phyloP scores from a whole-genome alignment of 1,140 invertebrate species.

The Solenopsis fugax region DNA sequence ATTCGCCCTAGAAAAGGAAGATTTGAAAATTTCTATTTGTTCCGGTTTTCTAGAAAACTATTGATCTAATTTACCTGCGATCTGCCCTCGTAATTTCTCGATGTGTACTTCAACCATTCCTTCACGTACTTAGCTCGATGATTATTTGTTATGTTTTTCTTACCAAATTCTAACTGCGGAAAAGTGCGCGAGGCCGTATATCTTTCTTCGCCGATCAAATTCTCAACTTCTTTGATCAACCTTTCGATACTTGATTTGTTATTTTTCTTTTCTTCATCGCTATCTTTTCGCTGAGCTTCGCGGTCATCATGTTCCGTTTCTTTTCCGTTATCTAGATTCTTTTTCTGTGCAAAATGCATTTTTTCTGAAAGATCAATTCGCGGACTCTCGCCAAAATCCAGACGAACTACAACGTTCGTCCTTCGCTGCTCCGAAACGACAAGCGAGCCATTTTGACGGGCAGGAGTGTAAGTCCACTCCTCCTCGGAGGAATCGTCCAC shows the following conservation, averaged over 20 bases:
- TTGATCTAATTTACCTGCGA: conserved; percentile 76
- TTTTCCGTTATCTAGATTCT: conserved; percentile 35
- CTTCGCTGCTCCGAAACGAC: conserved; percentile 69
- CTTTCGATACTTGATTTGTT: conserved; percentile 87
- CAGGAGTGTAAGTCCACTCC: conserved; percentile 90
- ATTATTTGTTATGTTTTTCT: conserved; percentile 83
- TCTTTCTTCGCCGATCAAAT: conserved; percentile 88
- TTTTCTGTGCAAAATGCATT: conserved; percentile 34
- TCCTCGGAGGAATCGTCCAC: conserved; percentile 90
- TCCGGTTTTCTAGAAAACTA: background rate
- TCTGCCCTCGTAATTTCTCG: conserved; percentile 76
- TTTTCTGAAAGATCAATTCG: conserved; percentile 65
- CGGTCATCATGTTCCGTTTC: conserved; percentile 42
- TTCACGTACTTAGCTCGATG: conserved; percentile 90
- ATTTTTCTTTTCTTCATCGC: conserved; percentile 85
- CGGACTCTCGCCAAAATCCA: conserved; percentile 79
- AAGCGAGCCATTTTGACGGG: conserved; percentile 77
- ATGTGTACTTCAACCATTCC: conserved; percentile 89
- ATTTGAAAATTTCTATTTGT: background rate
- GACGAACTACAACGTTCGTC: conserved; percentile 77
- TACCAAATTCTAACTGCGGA: conserved; percentile 87
- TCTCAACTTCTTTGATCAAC: conserved; percentile 91
- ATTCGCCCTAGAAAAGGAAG: background rate
- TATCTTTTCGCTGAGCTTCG: conserved; percentile 69
- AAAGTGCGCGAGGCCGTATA: conserved; percentile 85